Conservation (phyloP, 1,140 invertebrate genomes). For the Sitodiplosis mosellana region DNA sequence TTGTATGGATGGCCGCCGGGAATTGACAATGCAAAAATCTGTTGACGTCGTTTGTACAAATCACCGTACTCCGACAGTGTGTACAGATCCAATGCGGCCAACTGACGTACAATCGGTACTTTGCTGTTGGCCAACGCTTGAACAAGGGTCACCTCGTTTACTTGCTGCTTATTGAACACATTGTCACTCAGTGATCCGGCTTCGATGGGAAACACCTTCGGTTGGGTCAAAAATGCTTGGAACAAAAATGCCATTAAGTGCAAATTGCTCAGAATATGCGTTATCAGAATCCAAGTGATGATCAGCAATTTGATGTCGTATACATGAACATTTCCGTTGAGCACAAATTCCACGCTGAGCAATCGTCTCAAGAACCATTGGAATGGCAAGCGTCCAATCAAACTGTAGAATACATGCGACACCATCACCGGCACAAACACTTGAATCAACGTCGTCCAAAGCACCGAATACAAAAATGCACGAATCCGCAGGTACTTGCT, state of each 20-base stretch:
- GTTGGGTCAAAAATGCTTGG: constrained; percentile 46
- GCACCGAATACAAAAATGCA: constrained; percentile 29
- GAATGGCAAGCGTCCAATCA: constrained; percentile 30
- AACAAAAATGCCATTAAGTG: constrained; percentile 48
- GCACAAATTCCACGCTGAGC: constrained; percentile 29
- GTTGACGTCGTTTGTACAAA: constrained; percentile 30
- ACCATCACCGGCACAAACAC: constrained; percentile 39
- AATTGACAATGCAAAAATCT: constrained; percentile 50
- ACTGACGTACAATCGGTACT: constrained; percentile 43
- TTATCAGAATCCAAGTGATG: constrained; percentile 44
- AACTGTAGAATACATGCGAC: constrained; percentile 27
- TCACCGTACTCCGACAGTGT: constrained; percentile 32
- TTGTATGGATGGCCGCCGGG: constrained; percentile 59
- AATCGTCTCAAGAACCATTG: constrained; percentile 29
- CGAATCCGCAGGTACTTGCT: constrained; percentile 43
- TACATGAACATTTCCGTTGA: constrained; percentile 6
- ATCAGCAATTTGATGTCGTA: constrained; percentile 28
- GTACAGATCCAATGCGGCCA: constrained; percentile 48
- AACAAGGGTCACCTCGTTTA: constrained; percentile 25
- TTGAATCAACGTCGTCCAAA: constrained; percentile 33
- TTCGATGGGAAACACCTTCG: constrained; percentile 36
- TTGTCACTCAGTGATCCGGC: constrained; percentile 9
- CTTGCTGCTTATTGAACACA: constrained; percentile 4
- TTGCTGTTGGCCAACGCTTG: constrained; percentile 34
- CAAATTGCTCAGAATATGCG: constrained; percentile 44